These are phyloP conservation scores for Phacellophora camtschatica DNA, from an alignment of 30 jellyfish, hydroid and myxozoan species.

Conservation along the genomic window DNA sequence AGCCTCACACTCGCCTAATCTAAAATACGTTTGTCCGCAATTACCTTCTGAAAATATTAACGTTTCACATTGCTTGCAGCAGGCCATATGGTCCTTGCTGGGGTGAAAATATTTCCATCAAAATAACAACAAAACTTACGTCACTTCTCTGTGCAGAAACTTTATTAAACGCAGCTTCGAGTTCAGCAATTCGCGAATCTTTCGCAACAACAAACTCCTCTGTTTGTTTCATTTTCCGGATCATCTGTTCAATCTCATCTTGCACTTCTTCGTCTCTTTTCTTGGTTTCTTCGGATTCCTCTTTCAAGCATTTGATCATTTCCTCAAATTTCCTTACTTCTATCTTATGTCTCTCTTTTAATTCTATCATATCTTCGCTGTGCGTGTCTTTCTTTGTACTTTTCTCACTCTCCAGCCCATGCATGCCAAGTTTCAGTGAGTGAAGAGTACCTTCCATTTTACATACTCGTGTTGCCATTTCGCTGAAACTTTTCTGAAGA, in stretches of 20 bases:
- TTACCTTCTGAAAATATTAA: too few relatives aligned
- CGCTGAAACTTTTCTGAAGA: constrained; percentile 32
- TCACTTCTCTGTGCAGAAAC: constrained; percentile 19
- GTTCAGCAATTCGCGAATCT: constrained; percentile 9
- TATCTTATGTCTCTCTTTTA: constrained; percentile 5
- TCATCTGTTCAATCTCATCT: constrained; percentile 20
- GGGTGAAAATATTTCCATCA: too few relatives aligned
- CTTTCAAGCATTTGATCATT: neutral
- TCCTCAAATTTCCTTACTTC: constrained; percentile 18
- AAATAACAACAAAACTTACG: too few relatives aligned
- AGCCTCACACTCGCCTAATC: too few relatives aligned
- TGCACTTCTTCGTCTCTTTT: constrained; percentile 16
- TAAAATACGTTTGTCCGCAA: too few relatives aligned
- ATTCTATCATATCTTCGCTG: neutral
- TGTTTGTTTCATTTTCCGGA: constrained; percentile 31
- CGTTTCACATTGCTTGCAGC: too few relatives aligned
- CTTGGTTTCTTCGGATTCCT: constrained; percentile 32
- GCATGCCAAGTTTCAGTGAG: constrained; percentile 51
- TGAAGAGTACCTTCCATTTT: constrained; percentile 56
- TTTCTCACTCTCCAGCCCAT: constrained; percentile 31
- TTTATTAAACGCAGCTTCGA: constrained; percentile 39
- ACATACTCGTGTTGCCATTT: constrained; percentile 61
- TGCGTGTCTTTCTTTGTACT: neutral
- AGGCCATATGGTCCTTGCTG: too few relatives aligned
- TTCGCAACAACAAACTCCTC: neutral